phyloP scores from a whole-genome alignment of 2,888 invertebrate genomes.

The Agrilus cyanescens region DNA sequence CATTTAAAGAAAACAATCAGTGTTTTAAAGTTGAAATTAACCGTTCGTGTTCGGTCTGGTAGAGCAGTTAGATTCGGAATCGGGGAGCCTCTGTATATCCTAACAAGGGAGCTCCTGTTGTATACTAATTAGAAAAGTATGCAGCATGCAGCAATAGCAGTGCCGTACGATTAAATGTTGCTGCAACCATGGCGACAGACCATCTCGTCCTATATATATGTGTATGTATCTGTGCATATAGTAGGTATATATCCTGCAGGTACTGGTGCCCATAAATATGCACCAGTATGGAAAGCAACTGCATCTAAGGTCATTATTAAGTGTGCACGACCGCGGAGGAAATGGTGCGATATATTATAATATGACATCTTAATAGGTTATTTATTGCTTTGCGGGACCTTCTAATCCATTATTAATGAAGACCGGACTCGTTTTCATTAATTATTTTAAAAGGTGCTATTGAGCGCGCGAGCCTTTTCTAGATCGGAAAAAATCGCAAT shows the following conservation, averaged over 20 bases:
- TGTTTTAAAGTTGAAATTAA: too few relatives aligned
- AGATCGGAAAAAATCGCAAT: too few relatives aligned
- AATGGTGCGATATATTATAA: conserved; percentile 7
- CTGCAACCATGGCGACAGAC: not conserved
- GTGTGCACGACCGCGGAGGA: conserved; percentile 2
- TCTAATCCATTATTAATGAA: not conserved
- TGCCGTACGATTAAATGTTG: not conserved
- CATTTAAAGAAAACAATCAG: too few relatives aligned
- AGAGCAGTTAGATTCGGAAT: too few relatives aligned
- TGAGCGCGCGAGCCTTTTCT: too few relatives aligned
- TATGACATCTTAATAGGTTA: conserved; percentile 8
- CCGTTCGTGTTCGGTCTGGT: too few relatives aligned
- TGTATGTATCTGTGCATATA: too few relatives aligned
- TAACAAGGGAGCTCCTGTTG: conserved; percentile 1
- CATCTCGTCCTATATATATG: conserved; percentile 4
- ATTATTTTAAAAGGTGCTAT: too few relatives aligned
- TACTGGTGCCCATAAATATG: conserved; percentile 5
- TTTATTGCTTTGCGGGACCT: conserved; percentile 5
- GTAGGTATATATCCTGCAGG: conserved; percentile 1
- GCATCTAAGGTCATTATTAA: conserved; percentile 7
- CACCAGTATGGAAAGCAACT: not conserved
- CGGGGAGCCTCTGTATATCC: too few relatives aligned
- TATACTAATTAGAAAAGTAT: conserved; percentile 8
- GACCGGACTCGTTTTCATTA: too few relatives aligned
- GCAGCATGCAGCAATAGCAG: conserved; percentile 5